Percentiles rank a stretch among this genome's conserved stretches.
These are phyloP conservation scores for Isichthys henryi DNA, from an alignment of 2,113 vertebrate genomes.

Conservation along the genomic window DNA sequence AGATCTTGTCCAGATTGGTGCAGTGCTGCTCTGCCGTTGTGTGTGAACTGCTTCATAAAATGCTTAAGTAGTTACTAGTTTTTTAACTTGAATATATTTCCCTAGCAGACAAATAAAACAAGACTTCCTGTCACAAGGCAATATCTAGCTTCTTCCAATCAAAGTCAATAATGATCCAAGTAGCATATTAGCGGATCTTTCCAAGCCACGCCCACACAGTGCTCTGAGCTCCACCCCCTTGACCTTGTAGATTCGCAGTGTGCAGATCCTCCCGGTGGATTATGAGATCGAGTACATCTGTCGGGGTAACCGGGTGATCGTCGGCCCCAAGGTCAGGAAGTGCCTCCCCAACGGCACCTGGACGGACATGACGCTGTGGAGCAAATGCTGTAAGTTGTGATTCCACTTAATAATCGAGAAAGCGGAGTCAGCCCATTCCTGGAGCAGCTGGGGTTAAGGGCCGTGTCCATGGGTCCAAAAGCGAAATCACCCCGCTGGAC, in stretches of 20 bases:
- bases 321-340: conserved; percentile 74
- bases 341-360: conserved; percentile 69
- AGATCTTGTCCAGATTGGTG: background rate
- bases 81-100: background rate
- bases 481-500: background rate
- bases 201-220: background rate
- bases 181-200: background rate
- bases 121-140: background rate
- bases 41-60: background rate
- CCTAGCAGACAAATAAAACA: background rate
- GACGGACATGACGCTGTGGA: conserved; percentile 67
- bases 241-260: conserved; percentile 40
- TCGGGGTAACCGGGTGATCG: conserved; percentile 65
- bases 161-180: background rate
- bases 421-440: background rate
- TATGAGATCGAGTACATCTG: conserved; percentile 81
- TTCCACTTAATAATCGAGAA: background rate
- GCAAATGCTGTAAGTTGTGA: conserved; percentile 66
- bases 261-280: conserved; percentile 67
- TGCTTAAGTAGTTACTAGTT: background rate
- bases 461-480: background rate
- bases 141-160: background rate
- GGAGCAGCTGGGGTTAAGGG: background rate
- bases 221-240: background rate
- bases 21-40: background rate